A percentile compares a stretch with the other conserved stretches of the same genome.
Conservation (phyloP, 1,140 invertebrate species). For the Parasteatoda tepidariorum region DNA sequence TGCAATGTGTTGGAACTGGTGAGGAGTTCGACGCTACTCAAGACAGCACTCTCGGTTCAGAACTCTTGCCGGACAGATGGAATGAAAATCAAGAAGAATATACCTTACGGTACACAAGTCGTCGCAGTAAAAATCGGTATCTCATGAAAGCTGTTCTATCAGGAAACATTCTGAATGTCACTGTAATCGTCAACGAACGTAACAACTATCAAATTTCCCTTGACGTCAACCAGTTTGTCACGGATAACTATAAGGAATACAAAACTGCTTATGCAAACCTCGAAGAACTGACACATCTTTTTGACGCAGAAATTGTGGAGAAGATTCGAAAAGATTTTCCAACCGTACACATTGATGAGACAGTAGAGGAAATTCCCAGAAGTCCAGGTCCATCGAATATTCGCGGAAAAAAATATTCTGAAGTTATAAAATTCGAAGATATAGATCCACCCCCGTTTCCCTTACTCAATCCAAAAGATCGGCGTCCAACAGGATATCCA, state of each 20-base stretch:
- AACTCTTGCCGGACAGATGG: slow-evolving; percentile 35
- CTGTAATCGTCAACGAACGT: slow-evolving; percentile 21
- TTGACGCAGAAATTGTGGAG: not conserved
- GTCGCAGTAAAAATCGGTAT: not conserved
- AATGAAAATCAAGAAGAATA: slow-evolving; percentile 44
- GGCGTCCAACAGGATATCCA: not conserved
- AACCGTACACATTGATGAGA: not conserved
- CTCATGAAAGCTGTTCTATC: slow-evolving; percentile 37
- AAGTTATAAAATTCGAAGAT: not conserved
- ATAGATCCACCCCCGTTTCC: not conserved
- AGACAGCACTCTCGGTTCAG: not conserved
- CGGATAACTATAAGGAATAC: slow-evolving; percentile 11
- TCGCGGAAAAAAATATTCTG: not conserved
- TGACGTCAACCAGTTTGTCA: not conserved
- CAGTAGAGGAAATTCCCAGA: not conserved
- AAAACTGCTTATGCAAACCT: slow-evolving; percentile 5
- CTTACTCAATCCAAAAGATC: not conserved
- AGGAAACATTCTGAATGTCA: slow-evolving; percentile 15
- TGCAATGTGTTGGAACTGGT: slow-evolving; percentile 36
- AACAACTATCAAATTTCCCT: not conserved
- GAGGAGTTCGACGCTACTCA: slow-evolving; percentile 3
- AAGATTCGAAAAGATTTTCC: slow-evolving; percentile 10
- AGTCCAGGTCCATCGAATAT: not conserved
- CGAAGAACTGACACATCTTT: not conserved
- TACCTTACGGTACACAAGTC: slow-evolving; percentile 21